A percentile compares a stretch with the other conserved stretches of the same genome.
These are phyloP conservation scores for Ophion obscuratus DNA, from an alignment of 2,888 invertebrate species.

Conservation along the genomic window DNA sequence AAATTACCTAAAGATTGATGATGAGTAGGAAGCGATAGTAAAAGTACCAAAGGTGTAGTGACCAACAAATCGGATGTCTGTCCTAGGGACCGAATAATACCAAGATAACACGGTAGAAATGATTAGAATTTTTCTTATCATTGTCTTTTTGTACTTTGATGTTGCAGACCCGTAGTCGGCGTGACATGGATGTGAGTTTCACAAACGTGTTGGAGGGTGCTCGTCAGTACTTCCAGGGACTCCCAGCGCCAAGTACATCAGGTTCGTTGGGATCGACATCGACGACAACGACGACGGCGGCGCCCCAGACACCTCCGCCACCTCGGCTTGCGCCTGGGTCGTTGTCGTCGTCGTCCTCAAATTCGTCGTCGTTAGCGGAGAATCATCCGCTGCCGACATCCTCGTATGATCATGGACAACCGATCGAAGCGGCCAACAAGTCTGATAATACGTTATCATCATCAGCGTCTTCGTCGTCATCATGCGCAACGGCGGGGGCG, in stretches of 20 bases:
- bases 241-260: conserved; percentile 87
- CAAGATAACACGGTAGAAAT: background rate
- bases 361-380: conserved; percentile 55
- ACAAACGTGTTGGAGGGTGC: conserved; percentile 94
- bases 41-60: background rate
- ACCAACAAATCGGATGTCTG: too few relatives aligned
- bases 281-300: conserved; percentile 65
- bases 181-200: conserved; percentile 91
- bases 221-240: conserved; percentile 93
- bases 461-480: conserved; percentile 54
- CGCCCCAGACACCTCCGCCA: conserved; percentile 57
- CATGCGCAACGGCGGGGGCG: conserved; percentile 39
- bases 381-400: conserved; percentile 51
- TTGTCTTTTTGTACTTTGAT: conserved; percentile 7
- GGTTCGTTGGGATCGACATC: conserved; percentile 79
- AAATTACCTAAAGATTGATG: background rate
- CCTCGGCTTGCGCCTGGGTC: conserved; percentile 53
- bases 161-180: conserved; percentile 81
- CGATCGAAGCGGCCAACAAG: conserved; percentile 47
- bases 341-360: conserved; percentile 39
- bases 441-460: conserved; percentile 36
- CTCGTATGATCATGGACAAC: conserved; percentile 67
- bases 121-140: background rate
- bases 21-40: background rate
- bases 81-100: background rate